Base-by-base conservation (phyloP, 2,113 vertebrate species). In the Anarhynchus alexandrinus region DNA sequence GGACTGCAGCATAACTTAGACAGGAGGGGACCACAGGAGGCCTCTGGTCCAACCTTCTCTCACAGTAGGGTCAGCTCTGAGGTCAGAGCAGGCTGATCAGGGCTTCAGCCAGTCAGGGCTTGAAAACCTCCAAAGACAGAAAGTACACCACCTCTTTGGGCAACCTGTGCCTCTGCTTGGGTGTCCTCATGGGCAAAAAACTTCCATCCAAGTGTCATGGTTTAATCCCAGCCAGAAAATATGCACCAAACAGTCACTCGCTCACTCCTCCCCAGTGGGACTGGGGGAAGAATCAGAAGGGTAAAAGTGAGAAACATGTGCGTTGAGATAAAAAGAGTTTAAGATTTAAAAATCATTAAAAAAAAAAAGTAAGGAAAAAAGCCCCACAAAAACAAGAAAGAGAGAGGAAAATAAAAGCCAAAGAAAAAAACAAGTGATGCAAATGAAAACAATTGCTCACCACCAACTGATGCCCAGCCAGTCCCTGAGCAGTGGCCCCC, bases 401-500 rank as follows among this genome's bases (percentile, higher is more conserved):
- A 65, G 42, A 67, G 27, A 49, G 20, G 26, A 86, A 58, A 83
- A 52, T 22, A 67, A 76, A 91, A 43, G 9, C 27, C 12, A 65
- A 38, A 6, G 8, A n/a, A 86, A 43, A 64, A 54, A 22, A 0
- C 6, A 15, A 49, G 15, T 1, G 2, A 65, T 59, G 20, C 15
- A 71, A 66, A 82, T 47, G 3, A 49, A 62, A 69, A 61, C 3
- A 40, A 27, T 30, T 71, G 6, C 34, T 82, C 17, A 47, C 36
- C 43, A 55, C 8, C n/a, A 47, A 73, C 34, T 3, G 23, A 80
- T 22, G 30, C 5, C 32, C 61, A 80, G 51, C 7, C 34, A 80
- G 57, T 32, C 13, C 13, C 15, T 0, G 1, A 71, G 42, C 22
- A 71, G 32, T 6, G 9, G 2, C 21, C 3, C 43, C 36, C 21